Base-by-base conservation (phyloP, 2,888 invertebrate genomes). In the Neoscelio sp. region DNA sequence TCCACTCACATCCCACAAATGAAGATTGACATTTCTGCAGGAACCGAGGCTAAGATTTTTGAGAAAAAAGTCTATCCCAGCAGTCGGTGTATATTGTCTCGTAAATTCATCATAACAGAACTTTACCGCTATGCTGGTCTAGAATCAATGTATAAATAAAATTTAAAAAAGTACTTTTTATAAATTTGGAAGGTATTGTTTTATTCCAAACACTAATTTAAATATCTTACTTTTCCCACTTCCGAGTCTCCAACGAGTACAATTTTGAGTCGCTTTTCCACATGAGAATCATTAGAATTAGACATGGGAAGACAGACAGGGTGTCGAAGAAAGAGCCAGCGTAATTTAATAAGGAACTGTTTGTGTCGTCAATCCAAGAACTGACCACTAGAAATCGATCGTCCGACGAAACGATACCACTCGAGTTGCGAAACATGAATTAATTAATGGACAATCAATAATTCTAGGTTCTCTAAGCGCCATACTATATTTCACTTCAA, bases 1-100 rank as follows among this genome's bases (percentile, higher is more conserved):
- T 13, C 97, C 97, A 42, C 96, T 96, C 62, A 97, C 93, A 89
- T 98, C 97, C 92, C 96, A 96, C 23, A 98, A 92, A 89, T 96
- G 94, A 58, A 96, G 89, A 18, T 94, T 94, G 48, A 95, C 93
- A 84, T 94, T 92, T 58, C 92, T 91, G 82, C 90, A 91, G 10
- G 88, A 89, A 84, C 92, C 92, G 74, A 94, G 92, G 73, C 91
- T 90, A 38, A 94, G 91, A 85, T 94, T 92, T 87, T 94, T 94
- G 48, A 94, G 91, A 85, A 94, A 94, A 90, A 95, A 95, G 86
- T 96, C 95, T 7, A 95, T 92, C 0, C 95, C 95, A 20, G 94
- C 91, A 0, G 95, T 95, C 80, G 94, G 94, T 87, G 92, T 91
- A 83, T 93, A 92, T 77, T 92, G 92, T 62, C 93, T 91, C 17